These are phyloP conservation scores for Axea sp. DNA, from an alignment of 2,888 invertebrate species.

Conservation along the genomic window DNA sequence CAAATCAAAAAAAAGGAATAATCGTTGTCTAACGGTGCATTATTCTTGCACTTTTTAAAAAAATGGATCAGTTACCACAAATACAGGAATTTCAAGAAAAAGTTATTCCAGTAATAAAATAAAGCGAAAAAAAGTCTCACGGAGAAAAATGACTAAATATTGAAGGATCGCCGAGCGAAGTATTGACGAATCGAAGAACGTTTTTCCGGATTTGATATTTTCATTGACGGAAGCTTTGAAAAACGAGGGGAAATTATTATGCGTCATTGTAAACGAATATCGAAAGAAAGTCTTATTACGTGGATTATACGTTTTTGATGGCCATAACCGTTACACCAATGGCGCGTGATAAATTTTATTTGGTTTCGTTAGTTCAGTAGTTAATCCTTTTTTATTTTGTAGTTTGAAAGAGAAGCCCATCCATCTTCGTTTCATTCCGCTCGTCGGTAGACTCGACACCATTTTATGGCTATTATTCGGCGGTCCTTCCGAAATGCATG, in stretches of 20 bases:
- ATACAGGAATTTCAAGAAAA: too few species aligned
- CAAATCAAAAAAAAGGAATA: too few species aligned
- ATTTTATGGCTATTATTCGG: constrained; percentile 59
- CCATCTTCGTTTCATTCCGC: constrained; percentile 56
- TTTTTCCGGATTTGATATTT: too few species aligned
- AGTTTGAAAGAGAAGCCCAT: constrained; percentile 47
- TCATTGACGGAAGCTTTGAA: too few species aligned
- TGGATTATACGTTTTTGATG: constrained; percentile 54
- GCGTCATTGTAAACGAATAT: constrained; percentile 23
- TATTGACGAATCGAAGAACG: too few species aligned
- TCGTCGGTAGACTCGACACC: constrained; percentile 51
- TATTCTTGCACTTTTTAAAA: too few species aligned
- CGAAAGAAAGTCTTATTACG: constrained; percentile 44
- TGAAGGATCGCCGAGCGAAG: too few species aligned
- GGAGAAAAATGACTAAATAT: too few species aligned
- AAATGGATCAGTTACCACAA: too few species aligned
- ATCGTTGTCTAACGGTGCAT: too few species aligned
- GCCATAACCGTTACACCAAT: constrained; percentile 49
- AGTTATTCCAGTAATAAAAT: too few species aligned
- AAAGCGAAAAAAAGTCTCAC: too few species aligned
- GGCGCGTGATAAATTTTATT: constrained; percentile 53
- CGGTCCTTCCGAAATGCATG: constrained; percentile 61
- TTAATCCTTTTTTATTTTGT: constrained; percentile 61
- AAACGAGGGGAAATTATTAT: constrained; percentile 6
- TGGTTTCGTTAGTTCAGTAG: constrained; percentile 54